Conservation (phyloP, 2,797 vertebrate genomes). For the Poliocrania exsul region DNA sequence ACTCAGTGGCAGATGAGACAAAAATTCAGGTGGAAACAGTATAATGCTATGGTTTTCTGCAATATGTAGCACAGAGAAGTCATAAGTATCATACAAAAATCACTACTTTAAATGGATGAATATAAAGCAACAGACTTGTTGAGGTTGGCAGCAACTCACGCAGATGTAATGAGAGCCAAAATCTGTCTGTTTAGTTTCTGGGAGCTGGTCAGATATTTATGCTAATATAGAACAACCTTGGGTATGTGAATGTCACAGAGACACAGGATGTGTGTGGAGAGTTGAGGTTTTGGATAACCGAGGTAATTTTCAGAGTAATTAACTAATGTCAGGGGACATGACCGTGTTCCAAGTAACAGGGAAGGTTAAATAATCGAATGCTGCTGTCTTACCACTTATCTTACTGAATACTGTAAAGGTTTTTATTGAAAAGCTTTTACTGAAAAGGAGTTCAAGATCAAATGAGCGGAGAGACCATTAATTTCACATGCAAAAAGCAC, state of each 20-base stretch:
- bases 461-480: neutral
- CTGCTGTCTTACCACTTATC: conserved; percentile 58
- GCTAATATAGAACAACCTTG: conserved; percentile 59
- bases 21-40: neutral
- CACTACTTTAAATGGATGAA: neutral
- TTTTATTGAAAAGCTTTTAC: conserved; percentile 69
- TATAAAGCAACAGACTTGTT: neutral
- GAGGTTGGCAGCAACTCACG: neutral
- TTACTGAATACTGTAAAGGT: conserved; percentile 48
- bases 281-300: conserved; percentile 58
- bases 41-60: neutral
- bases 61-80: neutral
- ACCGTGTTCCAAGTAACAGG: conserved; percentile 59
- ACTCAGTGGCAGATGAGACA: neutral
- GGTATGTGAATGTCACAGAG: conserved; percentile 57
- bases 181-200: conserved; percentile 8
- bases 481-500: conserved; percentile 2
- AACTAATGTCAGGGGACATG: conserved; percentile 55
- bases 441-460: conserved; percentile 65
- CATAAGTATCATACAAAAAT: neutral
- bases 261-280: conserved; percentile 41
- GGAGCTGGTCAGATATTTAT: conserved; percentile 55
- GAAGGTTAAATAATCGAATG: conserved; percentile 61
- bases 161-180: neutral
- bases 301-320: conserved; percentile 72